Conservation (phyloP, 2,888 invertebrate species). For the Pelosia muscerda region DNA sequence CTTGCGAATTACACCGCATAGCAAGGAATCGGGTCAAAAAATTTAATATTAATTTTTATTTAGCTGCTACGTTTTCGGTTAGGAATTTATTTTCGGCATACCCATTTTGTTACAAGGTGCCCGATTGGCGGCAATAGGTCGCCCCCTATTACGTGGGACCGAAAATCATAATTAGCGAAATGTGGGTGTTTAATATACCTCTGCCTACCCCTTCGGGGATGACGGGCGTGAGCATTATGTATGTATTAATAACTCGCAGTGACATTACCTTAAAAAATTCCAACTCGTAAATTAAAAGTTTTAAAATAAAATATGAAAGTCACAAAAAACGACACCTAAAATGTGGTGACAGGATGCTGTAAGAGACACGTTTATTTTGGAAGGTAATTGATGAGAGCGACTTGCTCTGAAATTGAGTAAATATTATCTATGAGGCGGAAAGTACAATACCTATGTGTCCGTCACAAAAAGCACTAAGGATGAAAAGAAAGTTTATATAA, state of each 20-base stretch:
- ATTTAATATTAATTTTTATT: too few relatives aligned
- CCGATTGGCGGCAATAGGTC: too few relatives aligned
- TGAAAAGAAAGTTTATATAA: not conserved
- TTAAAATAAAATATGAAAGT: not conserved
- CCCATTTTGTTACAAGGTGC: too few relatives aligned
- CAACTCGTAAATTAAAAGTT: conserved; percentile 6
- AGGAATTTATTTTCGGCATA: too few relatives aligned
- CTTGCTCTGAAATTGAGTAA: not conserved
- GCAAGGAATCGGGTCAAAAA: too few relatives aligned
- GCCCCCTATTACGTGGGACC: too few relatives aligned
- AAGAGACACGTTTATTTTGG: conserved; percentile 2
- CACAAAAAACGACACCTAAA: conserved; percentile 4
- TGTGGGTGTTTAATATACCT: too few relatives aligned
- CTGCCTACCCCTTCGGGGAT: too few relatives aligned
- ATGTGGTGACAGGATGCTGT: not conserved
- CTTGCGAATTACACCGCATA: too few relatives aligned
- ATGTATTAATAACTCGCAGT: not conserved
- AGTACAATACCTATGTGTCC: not conserved
- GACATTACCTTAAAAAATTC: not conserved
- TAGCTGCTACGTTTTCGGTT: too few relatives aligned
- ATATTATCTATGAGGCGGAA: not conserved
- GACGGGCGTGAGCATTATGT: too few relatives aligned
- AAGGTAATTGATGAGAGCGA: not conserved
- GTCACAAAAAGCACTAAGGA: not conserved
- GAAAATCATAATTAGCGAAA: too few relatives aligned